Evolutionary conservation across 2,797 vertebrate species (phyloP), one percentile per base, ranked within the genome.

Genomic region (Coregonus ussuriensis): DNA sequence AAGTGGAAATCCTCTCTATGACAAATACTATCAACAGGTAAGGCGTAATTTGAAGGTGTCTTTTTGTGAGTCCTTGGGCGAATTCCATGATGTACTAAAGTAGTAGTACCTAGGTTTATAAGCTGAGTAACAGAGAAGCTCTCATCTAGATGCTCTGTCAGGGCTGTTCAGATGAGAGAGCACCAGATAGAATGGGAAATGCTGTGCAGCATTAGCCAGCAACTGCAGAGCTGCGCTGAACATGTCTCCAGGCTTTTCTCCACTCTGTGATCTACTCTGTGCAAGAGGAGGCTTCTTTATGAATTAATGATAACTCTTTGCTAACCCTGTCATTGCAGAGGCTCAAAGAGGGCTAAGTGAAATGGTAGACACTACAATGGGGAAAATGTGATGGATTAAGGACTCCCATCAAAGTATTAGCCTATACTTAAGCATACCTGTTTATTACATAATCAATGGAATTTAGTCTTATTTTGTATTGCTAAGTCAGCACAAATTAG

Each of bases 21-120:
- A 98, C 91, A 97, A 97, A 81, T 97, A 96, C 91, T 98, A 98
- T 88, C 94, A 95, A 74, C 97, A 98, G 97, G 97, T 98, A 95
- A 86, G 95, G 5, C 25, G 3, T 75, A 0, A 15, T 15, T 4
- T 6, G 0, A 3, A 37, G 71, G 6, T 31, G 5, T 3, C 21
- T 18, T 37, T 29, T 63, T 25, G 59, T 63, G 59, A 63, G 18
- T 56, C 6, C 18, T 13, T 3, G 21, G 59, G 59, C 21, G 4
- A 29, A 63, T 13, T 25, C 21, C 59, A 25, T 25, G 9, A 47
- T 25, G 59, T 9, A 25, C n/a, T n/a, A 25, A 18, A 63, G 21
- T 11, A 63, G 59, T 63, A 16, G 53, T 56, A 16, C 18, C 6
- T 25, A 18, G 53, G n/a, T 2, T 62, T 62, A 47, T 47, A 47